These are phyloP conservation scores for Monarcha castaneiventris DNA, from an alignment of 2,113 vertebrate genomes.

Conservation along the genomic window DNA sequence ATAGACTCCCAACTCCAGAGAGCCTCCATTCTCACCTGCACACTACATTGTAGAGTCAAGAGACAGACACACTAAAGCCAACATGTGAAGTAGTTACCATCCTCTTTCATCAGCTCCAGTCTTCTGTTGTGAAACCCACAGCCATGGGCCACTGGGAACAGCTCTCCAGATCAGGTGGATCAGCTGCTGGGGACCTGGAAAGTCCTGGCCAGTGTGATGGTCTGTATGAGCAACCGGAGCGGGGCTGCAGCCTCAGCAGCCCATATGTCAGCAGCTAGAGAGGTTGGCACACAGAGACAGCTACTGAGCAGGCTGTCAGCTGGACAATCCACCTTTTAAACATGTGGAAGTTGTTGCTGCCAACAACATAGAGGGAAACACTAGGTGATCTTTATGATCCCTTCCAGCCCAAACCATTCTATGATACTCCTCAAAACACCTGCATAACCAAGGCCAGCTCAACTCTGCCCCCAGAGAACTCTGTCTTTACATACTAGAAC, in stretches of 20 bases:
- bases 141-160: neutral
- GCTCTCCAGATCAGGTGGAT: neutral
- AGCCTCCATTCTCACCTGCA: neutral
- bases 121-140: neutral
- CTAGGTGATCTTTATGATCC: neutral
- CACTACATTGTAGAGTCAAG: neutral
- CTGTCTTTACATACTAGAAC: neutral
- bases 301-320: neutral
- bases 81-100: accelerated
- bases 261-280: accelerated
- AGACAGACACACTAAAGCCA: neutral
- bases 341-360: accelerated
- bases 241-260: neutral
- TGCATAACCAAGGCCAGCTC: neutral
- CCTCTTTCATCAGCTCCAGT: neutral
- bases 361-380: neutral
- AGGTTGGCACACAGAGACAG: neutral
- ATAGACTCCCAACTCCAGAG: neutral
- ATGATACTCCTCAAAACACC: neutral
- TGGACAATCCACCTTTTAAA: neutral
- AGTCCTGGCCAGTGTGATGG: neutral
- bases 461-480: neutral
- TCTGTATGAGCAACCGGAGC: neutral
- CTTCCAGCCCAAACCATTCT: neutral
- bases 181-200: neutral